phyloP scores from a whole-genome alignment of 2,888 invertebrate species.

The Ophonus ardosiacus region DNA sequence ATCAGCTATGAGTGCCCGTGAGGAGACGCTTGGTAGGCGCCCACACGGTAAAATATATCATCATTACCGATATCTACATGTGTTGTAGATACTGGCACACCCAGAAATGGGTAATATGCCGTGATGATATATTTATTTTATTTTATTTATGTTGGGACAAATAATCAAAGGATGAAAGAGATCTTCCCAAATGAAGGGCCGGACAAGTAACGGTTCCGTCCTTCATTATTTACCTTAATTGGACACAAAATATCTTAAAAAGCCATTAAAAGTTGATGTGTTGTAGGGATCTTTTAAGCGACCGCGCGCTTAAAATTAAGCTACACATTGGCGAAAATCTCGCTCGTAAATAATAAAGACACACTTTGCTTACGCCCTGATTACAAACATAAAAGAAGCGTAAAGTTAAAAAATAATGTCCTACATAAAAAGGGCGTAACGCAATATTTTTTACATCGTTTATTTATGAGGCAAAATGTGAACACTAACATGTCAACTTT shows the following conservation, averaged over 20 bases:
- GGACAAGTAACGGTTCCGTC: neutral
- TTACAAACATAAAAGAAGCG: conserved; percentile 38
- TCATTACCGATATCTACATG: no score
- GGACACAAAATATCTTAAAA: conserved; percentile 39
- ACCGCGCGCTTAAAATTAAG: conserved; percentile 10
- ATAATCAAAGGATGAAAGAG: no score
- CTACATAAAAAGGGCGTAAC: conserved; percentile 23
- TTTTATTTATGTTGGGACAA: no score
- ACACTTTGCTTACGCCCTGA: conserved; percentile 30
- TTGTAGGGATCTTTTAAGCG: neutral
- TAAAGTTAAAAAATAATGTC: conserved; percentile 35
- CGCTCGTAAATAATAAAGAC: conserved; percentile 38
- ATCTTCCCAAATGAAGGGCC: neutral
- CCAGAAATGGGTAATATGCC: no score
- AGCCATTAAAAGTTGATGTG: conserved; percentile 30
- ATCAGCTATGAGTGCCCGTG: no score
- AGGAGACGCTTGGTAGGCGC: no score
- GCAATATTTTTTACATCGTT: conserved; percentile 25
- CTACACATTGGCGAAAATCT: conserved; percentile 23
- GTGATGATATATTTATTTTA: no score
- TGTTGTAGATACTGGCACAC: no score
- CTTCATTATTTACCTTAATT: conserved; percentile 42
- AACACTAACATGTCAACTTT: neutral
- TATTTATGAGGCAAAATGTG: neutral
- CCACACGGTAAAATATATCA: no score